phyloP scores from a whole-genome alignment of 2,113 vertebrate genomes.

The Tautogolabrus adspersus region DNA sequence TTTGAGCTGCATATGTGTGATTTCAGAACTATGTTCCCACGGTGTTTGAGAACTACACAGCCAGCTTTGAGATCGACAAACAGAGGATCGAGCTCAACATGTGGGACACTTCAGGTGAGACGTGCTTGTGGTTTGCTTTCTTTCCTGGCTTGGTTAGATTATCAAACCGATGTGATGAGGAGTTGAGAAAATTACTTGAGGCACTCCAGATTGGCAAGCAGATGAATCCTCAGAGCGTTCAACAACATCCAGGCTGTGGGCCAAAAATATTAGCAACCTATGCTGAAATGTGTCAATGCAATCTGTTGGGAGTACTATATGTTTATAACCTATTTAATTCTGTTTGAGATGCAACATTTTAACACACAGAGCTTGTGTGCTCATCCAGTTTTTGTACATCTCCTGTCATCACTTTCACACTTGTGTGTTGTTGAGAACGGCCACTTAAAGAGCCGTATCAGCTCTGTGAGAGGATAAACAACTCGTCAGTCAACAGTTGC shows the following conservation, averaged over 20 bases:
- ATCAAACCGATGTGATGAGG: constrained; percentile 11
- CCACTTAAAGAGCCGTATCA: background rate
- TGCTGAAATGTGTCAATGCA: constrained; percentile 1
- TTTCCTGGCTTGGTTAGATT: background rate
- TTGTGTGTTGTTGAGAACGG: constrained; percentile 19
- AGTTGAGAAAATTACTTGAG: background rate
- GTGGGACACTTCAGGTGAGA: constrained; percentile 96
- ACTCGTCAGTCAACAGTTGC: constrained; percentile 21
- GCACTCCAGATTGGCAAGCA: constrained; percentile 13
- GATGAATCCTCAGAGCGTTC: constrained; percentile 19
- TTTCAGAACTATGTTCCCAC: constrained; percentile 86
- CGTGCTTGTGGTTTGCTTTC: background rate
- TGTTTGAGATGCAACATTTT: background rate
- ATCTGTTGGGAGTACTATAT: background rate
- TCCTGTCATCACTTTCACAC: constrained; percentile 12
- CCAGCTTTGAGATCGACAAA: constrained; percentile 94
- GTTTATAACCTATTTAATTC: constrained; percentile 4
- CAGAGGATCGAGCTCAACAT: constrained; percentile 96
- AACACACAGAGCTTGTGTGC: background rate
- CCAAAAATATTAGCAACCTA: constrained; percentile 30
- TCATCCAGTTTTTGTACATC: background rate
- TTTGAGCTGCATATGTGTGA: background rate
- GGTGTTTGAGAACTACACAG: constrained; percentile 95
- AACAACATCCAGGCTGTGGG: constrained; percentile 28
- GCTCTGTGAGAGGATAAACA: constrained; percentile 21